Conservation (phyloP, 1,140 invertebrate species). For the Dysdera silvatica region DNA sequence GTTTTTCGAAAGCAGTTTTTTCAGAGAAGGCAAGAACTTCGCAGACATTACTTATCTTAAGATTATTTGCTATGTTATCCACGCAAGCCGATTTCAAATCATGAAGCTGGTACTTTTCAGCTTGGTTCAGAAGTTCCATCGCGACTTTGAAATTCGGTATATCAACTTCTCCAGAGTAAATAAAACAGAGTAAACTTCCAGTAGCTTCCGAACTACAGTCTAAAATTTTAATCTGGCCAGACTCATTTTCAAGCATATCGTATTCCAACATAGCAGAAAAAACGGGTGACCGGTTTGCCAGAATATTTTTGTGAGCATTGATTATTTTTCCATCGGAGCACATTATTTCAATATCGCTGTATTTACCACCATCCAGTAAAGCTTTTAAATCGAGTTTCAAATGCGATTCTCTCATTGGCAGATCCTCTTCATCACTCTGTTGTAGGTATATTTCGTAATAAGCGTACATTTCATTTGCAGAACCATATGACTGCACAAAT, state of each 20-base stretch:
- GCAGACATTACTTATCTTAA: background rate
- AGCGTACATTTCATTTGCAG: background rate
- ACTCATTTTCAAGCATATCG: background rate
- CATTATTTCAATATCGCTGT: background rate
- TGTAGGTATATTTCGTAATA: background rate
- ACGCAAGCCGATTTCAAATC: background rate
- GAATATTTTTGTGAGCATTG: slow-evolving; percentile 38
- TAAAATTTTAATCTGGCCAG: background rate
- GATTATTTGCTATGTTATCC: background rate
- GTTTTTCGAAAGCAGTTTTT: background rate
- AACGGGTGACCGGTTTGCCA: slow-evolving; percentile 42
- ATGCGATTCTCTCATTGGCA: background rate
- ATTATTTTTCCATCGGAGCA: slow-evolving; percentile 11
- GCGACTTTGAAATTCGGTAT: background rate
- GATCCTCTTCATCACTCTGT: background rate
- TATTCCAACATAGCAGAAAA: slow-evolving; percentile 41
- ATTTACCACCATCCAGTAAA: background rate
- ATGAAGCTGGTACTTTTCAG: slow-evolving; percentile 20
- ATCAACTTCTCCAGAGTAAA: background rate
- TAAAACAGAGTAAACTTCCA: background rate
- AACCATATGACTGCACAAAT: no score
- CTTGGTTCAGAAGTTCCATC: slow-evolving; percentile 9
- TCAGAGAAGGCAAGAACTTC: slow-evolving; percentile 5
- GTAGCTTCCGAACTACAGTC: background rate
- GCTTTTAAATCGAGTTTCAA: background rate